Conservation (phyloP, 2,797 vertebrate species). For the Paramormyrops hopkinsi region DNA sequence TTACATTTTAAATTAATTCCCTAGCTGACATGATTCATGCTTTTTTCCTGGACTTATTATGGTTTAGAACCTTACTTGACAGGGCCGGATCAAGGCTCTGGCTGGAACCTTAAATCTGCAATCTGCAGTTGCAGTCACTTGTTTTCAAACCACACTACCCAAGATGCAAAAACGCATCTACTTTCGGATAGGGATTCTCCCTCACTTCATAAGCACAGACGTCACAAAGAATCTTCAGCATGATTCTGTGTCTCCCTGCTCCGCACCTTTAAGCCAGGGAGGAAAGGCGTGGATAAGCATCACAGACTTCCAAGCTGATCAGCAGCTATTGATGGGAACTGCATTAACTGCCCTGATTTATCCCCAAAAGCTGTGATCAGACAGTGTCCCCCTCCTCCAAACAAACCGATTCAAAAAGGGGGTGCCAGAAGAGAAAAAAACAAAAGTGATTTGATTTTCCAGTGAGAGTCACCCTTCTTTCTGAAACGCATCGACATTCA, state of each 20-base stretch:
- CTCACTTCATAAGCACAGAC: not conserved
- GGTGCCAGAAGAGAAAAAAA: conserved; percentile 4
- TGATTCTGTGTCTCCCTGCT: not conserved
- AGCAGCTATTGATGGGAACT: conserved; percentile 16
- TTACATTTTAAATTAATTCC: not conserved
- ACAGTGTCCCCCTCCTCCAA: conserved; percentile 18
- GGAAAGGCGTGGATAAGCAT: conserved; percentile 8
- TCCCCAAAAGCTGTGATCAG: conserved; percentile 16
- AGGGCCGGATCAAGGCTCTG: not conserved
- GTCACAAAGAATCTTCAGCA: not conserved
- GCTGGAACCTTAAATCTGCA: not conserved
- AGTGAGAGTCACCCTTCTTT: conserved; percentile 22
- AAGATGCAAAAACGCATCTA: not conserved
- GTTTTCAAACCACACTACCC: not conserved
- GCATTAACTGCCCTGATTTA: conserved; percentile 18
- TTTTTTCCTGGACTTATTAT: not conserved
- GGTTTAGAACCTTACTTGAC: not conserved
- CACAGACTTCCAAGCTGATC: conserved; percentile 19
- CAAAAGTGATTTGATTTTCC: conserved; percentile 27
- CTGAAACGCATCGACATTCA: conserved; percentile 31
- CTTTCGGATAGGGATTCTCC: not conserved
- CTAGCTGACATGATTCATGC: not conserved
- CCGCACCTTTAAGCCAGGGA: not conserved
- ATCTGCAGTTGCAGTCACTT: not conserved
- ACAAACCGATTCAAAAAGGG: conserved; percentile 22